Percentiles rank a stretch among this genome's conserved stretches.
These are phyloP conservation scores for Cephalopachus bancanus DNA, from an alignment of 2,797 vertebrate species.

Conservation along the genomic window DNA sequence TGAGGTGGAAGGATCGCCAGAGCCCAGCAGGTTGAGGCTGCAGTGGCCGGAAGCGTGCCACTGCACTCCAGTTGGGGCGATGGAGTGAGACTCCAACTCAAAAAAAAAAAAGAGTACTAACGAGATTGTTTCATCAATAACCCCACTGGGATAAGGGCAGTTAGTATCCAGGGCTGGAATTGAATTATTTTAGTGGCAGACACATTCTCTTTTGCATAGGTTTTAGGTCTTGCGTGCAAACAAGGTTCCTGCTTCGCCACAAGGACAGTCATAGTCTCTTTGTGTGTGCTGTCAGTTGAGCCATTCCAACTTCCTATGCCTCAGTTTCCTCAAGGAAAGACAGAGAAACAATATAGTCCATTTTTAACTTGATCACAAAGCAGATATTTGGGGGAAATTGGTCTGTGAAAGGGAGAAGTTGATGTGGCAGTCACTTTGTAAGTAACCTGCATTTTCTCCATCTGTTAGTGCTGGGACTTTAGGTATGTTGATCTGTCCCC, in stretches of 20 bases:
- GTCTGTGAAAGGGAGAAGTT: not conserved
- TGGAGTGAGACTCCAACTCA: no score
- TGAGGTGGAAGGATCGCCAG: no score
- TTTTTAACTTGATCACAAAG: not conserved
- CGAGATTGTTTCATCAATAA: not conserved
- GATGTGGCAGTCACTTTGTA: no score
- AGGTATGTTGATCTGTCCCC: not conserved
- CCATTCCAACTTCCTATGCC: not conserved
- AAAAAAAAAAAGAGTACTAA: no score
- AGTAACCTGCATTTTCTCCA: not conserved
- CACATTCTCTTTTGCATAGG: not conserved
- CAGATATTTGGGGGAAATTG: no score
- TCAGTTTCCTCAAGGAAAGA: not conserved
- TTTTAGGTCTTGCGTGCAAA: not conserved
- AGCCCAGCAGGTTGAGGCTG: no score
- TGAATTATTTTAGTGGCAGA: no score
- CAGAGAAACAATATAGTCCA: not conserved
- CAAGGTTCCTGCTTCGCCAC: no score
- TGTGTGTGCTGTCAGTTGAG: not conserved
- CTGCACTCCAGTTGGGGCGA: no score
- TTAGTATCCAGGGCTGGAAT: not conserved
- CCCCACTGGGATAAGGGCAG: rapidly evolving
- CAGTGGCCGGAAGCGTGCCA: no score
- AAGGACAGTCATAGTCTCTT: no score
- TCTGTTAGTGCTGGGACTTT: not conserved